These are phyloP conservation scores for Heliconius hermathena DNA, from an alignment of 1,140 invertebrate species.

Conservation along the genomic window DNA sequence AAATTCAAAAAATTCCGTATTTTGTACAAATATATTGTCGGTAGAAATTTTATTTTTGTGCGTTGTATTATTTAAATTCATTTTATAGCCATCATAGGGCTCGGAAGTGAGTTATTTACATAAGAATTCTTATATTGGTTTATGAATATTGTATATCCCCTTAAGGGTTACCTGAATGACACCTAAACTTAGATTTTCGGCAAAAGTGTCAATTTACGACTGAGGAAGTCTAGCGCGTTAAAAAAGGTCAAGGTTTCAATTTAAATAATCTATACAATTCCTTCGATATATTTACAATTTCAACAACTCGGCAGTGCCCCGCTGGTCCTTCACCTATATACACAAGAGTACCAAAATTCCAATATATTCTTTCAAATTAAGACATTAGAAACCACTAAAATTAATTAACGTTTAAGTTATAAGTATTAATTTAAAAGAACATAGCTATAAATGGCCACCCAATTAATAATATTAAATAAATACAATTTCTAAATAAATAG, in stretches of 20 bases:
- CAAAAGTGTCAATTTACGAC: background rate
- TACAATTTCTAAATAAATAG: slow-evolving; percentile 27
- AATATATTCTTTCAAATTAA: slow-evolving; percentile 19
- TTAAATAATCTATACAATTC: slow-evolving; percentile 25
- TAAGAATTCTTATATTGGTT: background rate
- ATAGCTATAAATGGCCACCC: slow-evolving; percentile 11
- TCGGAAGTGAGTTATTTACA: background rate
- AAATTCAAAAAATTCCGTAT: background rate
- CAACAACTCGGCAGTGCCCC: slow-evolving; percentile 60
- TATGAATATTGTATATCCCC: background rate
- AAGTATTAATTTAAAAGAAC: slow-evolving; percentile 16
- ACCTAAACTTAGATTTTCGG: background rate
- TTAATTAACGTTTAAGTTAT: background rate
- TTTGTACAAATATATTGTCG: slow-evolving; percentile 15
- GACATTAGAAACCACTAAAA: background rate
- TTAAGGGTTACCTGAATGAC: background rate
- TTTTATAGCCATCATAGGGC: background rate
- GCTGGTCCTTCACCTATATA: slow-evolving; percentile 57
- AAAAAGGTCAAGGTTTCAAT: slow-evolving; percentile 18
- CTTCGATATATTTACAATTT: slow-evolving; percentile 48
- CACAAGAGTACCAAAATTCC: slow-evolving; percentile 30
- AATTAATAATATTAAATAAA: slow-evolving; percentile 22
- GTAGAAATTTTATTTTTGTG: slow-evolving; percentile 11
- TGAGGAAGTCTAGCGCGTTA: slow-evolving; percentile 21
- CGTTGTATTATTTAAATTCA: slow-evolving; percentile 3